phyloP scores from a whole-genome alignment of 1,140 invertebrate species.

The Aricia agestis region DNA sequence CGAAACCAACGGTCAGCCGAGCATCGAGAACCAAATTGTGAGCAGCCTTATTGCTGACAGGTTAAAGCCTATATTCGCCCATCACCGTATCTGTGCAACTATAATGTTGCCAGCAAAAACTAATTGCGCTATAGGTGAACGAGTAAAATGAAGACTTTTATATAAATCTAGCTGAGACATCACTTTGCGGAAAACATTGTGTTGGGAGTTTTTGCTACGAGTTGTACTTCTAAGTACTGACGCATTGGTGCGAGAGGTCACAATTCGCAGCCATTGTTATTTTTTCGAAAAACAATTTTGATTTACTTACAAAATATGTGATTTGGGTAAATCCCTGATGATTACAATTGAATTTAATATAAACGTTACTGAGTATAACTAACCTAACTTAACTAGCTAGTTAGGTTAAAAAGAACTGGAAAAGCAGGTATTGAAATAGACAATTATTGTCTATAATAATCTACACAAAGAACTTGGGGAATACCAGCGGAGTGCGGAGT shows the following conservation, averaged over 20 bases:
- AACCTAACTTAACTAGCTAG: too few relatives aligned
- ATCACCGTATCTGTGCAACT: neutral
- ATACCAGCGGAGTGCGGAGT: too few relatives aligned
- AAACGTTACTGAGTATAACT: too few relatives aligned
- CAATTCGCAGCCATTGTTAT: neutral
- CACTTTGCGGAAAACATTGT: slow-evolving; percentile 1
- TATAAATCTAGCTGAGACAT: slow-evolving; percentile 13
- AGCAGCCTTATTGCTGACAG: neutral
- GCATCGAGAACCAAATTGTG: slow-evolving; percentile 29
- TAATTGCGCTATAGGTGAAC: slow-evolving; percentile 42
- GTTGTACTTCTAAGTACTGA: neutral
- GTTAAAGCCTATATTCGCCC: neutral
- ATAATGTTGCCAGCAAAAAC: slow-evolving; percentile 37
- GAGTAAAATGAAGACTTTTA: slow-evolving; percentile 25
- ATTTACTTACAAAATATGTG: too few relatives aligned
- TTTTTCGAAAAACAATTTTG: neutral
- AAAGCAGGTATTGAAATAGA: too few relatives aligned
- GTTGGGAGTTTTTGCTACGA: neutral
- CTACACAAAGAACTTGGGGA: too few relatives aligned
- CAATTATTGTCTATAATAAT: too few relatives aligned
- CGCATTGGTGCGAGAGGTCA: neutral
- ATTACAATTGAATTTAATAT: too few relatives aligned
- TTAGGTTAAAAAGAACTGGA: too few relatives aligned
- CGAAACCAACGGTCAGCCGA: slow-evolving; percentile 44
- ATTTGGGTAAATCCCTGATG: too few relatives aligned